phyloP scores from a whole-genome alignment of 2,888 invertebrate species.

The Rhamphomyia laevipes region DNA sequence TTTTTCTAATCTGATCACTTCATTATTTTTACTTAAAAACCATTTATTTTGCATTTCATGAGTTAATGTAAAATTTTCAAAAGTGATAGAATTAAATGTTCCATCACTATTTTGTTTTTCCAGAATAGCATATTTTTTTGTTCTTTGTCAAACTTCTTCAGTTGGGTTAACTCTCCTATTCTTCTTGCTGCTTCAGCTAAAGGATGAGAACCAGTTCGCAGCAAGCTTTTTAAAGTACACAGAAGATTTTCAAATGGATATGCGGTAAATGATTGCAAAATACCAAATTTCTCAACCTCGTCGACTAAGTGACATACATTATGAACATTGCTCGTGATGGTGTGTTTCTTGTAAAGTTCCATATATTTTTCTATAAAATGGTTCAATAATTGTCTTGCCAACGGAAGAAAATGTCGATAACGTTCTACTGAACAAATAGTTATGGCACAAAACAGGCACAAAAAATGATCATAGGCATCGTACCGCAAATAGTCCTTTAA shows the following conservation, averaged over 20 bases:
- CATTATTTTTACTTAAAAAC: conserved; percentile 15
- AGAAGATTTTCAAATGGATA: conserved; percentile 29
- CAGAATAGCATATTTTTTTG: too few relatives aligned
- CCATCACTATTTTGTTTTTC: too few relatives aligned
- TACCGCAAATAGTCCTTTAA: conserved; percentile 3
- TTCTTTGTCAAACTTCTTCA: background rate
- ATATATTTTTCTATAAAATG: conserved; percentile 16
- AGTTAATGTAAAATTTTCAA: too few relatives aligned
- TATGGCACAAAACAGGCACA: conserved; percentile 1
- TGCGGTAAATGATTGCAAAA: conserved; percentile 22
- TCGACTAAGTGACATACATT: conserved; percentile 25
- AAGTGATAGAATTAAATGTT: too few relatives aligned
- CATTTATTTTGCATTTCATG: conserved; percentile 14
- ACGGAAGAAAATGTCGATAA: too few relatives aligned
- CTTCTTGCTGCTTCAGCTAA: conserved; percentile 18
- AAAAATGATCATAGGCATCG: conserved; percentile 1
- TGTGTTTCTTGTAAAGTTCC: conserved; percentile 24
- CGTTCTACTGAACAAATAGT: conserved; percentile 2
- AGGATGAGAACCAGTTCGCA: conserved; percentile 15
- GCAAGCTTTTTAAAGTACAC: conserved; percentile 17
- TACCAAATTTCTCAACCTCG: conserved; percentile 24
- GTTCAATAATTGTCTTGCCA: background rate
- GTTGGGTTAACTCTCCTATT: conserved; percentile 12
- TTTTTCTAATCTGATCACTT: conserved; percentile 7
- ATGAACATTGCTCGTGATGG: conserved; percentile 29